Conservation (phyloP, 2,113 vertebrate genomes). For the Tretioscincus oriximinensis region DNA sequence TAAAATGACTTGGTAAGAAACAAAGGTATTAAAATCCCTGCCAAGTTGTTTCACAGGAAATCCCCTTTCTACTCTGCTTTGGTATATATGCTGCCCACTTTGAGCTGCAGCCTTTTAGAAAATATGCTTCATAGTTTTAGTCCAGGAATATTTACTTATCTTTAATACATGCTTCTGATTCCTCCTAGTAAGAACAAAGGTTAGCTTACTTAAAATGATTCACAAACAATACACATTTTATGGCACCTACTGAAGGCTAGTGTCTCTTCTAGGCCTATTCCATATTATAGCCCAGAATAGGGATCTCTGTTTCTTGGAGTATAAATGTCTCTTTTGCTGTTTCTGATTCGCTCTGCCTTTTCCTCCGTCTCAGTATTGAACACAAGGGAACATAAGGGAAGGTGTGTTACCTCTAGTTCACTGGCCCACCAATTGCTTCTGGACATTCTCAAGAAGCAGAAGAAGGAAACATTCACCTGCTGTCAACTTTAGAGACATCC, state of each 20-base stretch:
- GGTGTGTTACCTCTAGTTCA: no score
- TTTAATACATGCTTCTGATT: background rate
- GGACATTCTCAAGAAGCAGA: no score
- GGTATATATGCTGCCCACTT: background rate
- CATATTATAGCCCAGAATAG: no score
- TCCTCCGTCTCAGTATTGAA: no score
- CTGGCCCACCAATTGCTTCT: no score
- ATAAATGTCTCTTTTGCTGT: no score
- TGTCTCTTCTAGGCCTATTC: no score
- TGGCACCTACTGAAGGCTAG: background rate
- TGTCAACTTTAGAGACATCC: no score
- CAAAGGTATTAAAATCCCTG: background rate
- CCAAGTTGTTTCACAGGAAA: background rate
- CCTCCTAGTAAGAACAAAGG: background rate
- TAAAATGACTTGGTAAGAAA: slow-evolving; percentile 8
- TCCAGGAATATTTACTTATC: background rate
- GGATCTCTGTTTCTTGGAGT: no score
- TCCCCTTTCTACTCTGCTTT: background rate
- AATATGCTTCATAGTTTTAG: background rate
- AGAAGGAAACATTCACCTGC: no score
- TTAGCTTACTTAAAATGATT: background rate
- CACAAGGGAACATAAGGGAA: no score
- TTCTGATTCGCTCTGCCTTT: no score
- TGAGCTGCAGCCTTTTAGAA: background rate
- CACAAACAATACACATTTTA: background rate